Conservation (phyloP, 2,888 invertebrate genomes). For the Amblyjoppa fuscipennis region DNA sequence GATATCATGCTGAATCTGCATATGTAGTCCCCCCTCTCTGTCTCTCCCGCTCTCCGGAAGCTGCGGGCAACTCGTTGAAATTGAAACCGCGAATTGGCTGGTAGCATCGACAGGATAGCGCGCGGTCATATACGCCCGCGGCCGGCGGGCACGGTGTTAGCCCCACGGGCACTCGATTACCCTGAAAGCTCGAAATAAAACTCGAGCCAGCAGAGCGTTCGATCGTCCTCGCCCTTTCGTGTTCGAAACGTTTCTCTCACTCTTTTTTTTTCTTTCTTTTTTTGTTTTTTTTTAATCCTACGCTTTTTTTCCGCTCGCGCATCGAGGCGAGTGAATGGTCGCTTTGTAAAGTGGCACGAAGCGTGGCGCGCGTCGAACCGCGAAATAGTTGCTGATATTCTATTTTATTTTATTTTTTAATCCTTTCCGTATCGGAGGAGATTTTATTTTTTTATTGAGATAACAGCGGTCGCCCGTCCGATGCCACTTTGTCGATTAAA, state of each 20-base stretch:
- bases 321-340: slow-evolving; percentile 26
- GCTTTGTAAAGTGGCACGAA: slow-evolving; percentile 19
- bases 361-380: slow-evolving; percentile 17
- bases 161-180: slow-evolving; percentile 58
- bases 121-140: slow-evolving; percentile 22
- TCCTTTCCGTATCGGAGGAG: neutral
- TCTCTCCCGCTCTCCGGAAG: slow-evolving; percentile 21
- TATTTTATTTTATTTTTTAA: slow-evolving; percentile 10
- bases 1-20: slow-evolving; percentile 6
- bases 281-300: slow-evolving; percentile 20
- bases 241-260: slow-evolving; percentile 22
- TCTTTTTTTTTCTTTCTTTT: neutral
- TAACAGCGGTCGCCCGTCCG: neutral
- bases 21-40: neutral
- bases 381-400: slow-evolving; percentile 34
- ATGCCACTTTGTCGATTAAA: slow-evolving; percentile 33
- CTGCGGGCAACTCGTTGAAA: slow-evolving; percentile 50
- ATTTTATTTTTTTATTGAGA: slow-evolving; percentile 20
- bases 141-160: slow-evolving; percentile 47
- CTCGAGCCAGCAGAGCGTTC: slow-evolving; percentile 39
- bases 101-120: slow-evolving; percentile 32
- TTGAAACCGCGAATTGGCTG: slow-evolving; percentile 68
- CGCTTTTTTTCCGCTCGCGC: slow-evolving; percentile 20
- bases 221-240: slow-evolving; percentile 69
- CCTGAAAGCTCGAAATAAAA: slow-evolving; percentile 62